Evolutionary conservation across 30 jellyfish, hydroid and myxozoan species (phyloP), one percentile per base, ranked within the genome.

Genomic region (Haliclystus octoradiatus): DNA sequence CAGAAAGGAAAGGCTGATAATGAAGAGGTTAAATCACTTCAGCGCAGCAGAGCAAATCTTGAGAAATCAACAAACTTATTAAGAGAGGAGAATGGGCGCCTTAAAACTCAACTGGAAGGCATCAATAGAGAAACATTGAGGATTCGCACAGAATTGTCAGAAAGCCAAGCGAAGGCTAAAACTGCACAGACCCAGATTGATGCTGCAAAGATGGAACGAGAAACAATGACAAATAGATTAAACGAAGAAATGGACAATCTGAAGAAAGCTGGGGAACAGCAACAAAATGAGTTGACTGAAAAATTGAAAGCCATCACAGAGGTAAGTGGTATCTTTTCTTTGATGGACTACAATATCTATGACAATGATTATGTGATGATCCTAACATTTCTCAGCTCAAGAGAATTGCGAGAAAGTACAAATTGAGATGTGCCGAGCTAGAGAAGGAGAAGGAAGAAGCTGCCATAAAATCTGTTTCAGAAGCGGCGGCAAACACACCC

Each of bases 401-500:
- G 57, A 47, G 65, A 35, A 63, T 83, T n/a, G 99, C 94, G 4
- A 72, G 84, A 61, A 76, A 78, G 57, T 90, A 90, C 92, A 83
- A 91, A 52, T 34, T 82, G 7, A 86, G 70, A 31, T 77, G 50
- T 27, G 90, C 74, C 34, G 84, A 81, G 63, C 79, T 81, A 2
- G 93, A 69, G 69, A 81, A 81, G 34, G 78, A 52, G 26, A 72
- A 62, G 30, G 81, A 47, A 0, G 32, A 62, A 2, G 75, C 26
- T 24, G 71, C 78, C 22, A 62, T 82, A 25, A 72, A 65, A 26
- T 4, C 29, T 26, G 19, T 29, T 4, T 70, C 51, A 29, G 75
- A 52, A 2, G 50, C 51, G 32, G 52, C 47, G 3, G 31, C 66
- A 27, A 66, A 47, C 25, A 9, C 83, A 15, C 72, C 62, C 50